Conservation (phyloP, 2,113 vertebrate genomes). For the Gyps fulvus region DNA sequence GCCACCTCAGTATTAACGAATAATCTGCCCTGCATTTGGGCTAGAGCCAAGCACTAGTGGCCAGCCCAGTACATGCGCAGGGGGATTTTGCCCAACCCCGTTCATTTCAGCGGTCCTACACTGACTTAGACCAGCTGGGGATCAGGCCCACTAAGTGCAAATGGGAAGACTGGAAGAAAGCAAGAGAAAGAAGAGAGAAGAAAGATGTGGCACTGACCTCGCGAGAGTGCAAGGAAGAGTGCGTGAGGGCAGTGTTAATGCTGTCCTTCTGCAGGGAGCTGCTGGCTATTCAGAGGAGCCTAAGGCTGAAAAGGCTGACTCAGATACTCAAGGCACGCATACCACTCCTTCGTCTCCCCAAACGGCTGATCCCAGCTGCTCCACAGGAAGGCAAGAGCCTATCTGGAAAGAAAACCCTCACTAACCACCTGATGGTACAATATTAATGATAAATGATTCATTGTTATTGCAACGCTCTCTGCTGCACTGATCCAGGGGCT, state of each 20-base stretch:
- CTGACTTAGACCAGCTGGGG: neutral
- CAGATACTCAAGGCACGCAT: neutral
- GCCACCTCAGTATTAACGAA: neutral
- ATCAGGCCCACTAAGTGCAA: neutral
- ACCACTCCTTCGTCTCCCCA: neutral
- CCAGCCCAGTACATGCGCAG: neutral
- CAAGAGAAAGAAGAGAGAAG: neutral
- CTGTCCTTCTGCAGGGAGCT: neutral
- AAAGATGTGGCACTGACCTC: neutral
- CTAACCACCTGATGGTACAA: constrained; percentile 1
- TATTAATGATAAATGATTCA: neutral
- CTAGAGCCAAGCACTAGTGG: neutral
- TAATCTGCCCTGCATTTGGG: neutral
- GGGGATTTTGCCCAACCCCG: neutral
- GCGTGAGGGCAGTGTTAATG: rapidly evolving
- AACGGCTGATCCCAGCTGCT: constrained; percentile 17
- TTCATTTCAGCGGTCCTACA: neutral
- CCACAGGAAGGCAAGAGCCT: neutral
- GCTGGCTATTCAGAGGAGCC: neutral
- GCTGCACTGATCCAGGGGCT: neutral
- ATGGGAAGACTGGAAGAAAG: neutral
- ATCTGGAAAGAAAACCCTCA: neutral
- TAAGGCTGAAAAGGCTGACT: neutral
- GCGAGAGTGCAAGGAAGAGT: neutral
- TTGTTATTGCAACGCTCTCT: neutral